Evolutionary conservation across 2,113 vertebrate species (phyloP).

Genomic region (Pimephales promelas): DNA sequence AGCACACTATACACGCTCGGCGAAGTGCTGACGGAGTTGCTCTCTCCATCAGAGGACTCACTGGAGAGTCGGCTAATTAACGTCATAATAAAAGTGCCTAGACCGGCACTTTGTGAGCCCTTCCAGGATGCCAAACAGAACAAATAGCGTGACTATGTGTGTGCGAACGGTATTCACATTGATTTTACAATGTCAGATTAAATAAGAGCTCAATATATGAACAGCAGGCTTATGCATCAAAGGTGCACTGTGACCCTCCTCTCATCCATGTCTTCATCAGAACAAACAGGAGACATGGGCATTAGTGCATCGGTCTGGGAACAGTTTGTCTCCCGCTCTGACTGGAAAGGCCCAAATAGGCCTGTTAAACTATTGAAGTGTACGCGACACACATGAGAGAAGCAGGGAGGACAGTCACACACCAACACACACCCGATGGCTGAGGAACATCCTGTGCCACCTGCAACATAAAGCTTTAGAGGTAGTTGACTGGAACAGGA

Average conservation of each 20-base stretch:
- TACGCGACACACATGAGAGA: background rate
- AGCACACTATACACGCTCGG: background rate
- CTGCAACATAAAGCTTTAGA: background rate
- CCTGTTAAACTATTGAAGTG: slow-evolving; percentile 7
- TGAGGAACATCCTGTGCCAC: slow-evolving; percentile 24
- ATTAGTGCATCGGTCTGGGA: slow-evolving; percentile 10
- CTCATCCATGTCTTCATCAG: background rate
- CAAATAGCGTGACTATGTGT: slow-evolving; percentile 12
- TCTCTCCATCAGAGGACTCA: slow-evolving; percentile 14
- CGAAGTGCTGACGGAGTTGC: slow-evolving; percentile 30
- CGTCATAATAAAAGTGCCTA: slow-evolving; percentile 40
- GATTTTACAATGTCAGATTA: slow-evolving; percentile 37
- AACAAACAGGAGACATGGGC: slow-evolving; percentile 3
- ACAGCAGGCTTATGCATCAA: slow-evolving; percentile 20
- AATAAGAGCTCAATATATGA: slow-evolving; percentile 21
- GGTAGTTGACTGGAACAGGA: slow-evolving; percentile 1
- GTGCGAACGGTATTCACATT: background rate
- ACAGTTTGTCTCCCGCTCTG: slow-evolving; percentile 7
- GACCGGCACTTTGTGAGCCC: slow-evolving; percentile 25
- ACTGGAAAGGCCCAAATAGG: background rate
- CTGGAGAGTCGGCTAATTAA: slow-evolving; percentile 42
- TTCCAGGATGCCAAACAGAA: slow-evolving; percentile 9
- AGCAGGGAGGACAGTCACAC: slow-evolving; percentile 14
- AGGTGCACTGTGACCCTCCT: slow-evolving; percentile 22
- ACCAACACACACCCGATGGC: background rate